Evolutionary conservation across 2,888 invertebrate genomes (phyloP).

Genomic region (Drosophila ochracea): DNA sequence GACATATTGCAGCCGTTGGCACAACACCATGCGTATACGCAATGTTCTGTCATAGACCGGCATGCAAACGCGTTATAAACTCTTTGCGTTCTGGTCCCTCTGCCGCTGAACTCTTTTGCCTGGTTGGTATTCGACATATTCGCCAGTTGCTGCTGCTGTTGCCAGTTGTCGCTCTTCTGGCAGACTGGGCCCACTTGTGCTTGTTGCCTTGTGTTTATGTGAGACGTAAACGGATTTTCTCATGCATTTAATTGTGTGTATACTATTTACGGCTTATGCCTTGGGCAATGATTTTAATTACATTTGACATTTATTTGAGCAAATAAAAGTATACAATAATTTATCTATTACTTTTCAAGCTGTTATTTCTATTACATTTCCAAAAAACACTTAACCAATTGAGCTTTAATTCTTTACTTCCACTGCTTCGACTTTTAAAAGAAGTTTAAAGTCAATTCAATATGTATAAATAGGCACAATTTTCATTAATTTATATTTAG

Average conservation of each 20-base stretch:
- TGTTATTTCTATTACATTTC: neutral
- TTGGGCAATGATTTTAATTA: neutral
- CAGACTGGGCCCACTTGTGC: neutral
- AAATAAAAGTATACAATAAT: neutral
- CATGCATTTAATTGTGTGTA: constrained; percentile 9
- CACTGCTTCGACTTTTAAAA: neutral
- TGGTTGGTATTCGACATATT: constrained; percentile 15
- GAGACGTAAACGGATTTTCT: neutral
- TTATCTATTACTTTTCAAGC: neutral
- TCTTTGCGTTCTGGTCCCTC: neutral
- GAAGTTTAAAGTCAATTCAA: neutral
- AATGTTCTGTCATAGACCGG: constrained; percentile 32
- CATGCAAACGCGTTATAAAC: constrained; percentile 17
- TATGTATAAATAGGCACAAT: too few relatives aligned
- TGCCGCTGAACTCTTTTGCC: neutral
- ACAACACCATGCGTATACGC: constrained; percentile 63
- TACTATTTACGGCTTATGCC: constrained; percentile 9
- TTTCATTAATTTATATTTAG: neutral
- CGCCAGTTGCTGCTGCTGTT: constrained; percentile 8
- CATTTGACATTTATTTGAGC: neutral
- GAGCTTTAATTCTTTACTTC: neutral
- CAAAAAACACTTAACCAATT: neutral
- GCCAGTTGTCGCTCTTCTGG: neutral
- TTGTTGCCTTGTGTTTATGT: constrained; percentile 11
- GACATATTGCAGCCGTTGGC: constrained; percentile 47